A percentile compares a stretch with the other conserved stretches of the same genome.
These are phyloP conservation scores for Xestia sexstrigata DNA, from an alignment of 2,888 invertebrate species.

Conservation along the genomic window DNA sequence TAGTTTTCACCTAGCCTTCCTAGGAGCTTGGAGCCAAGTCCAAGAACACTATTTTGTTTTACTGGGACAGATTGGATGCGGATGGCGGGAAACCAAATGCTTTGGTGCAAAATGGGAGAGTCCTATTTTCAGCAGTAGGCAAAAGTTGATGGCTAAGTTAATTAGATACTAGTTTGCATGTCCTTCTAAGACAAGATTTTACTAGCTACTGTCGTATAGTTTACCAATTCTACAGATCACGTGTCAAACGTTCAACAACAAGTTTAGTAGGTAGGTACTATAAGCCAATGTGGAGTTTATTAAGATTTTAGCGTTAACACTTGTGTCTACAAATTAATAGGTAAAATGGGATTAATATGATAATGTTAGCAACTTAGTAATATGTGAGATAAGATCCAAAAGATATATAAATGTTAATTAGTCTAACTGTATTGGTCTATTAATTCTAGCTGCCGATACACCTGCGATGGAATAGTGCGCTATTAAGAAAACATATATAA, in stretches of 20 bases:
- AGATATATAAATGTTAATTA: conserved; percentile 58
- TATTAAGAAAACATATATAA: too few species aligned
- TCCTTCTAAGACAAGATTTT: background rate
- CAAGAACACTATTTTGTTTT: background rate
- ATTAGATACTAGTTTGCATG: background rate
- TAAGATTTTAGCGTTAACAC: conserved; percentile 48
- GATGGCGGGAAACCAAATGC: background rate
- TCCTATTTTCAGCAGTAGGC: background rate
- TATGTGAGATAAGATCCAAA: conserved; percentile 39
- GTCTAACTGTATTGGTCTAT: conserved; percentile 48
- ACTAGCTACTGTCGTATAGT: background rate
- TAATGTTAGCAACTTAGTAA: conserved; percentile 48
- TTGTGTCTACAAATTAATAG: conserved; percentile 43
- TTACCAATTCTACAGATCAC: conserved; percentile 19
- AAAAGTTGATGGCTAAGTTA: background rate
- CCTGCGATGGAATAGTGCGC: conserved; percentile 21
- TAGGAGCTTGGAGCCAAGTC: background rate
- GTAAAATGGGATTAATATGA: conserved; percentile 55
- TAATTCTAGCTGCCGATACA: conserved; percentile 39
- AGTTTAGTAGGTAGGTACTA: background rate
- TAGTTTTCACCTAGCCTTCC: background rate
- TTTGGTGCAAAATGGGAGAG: background rate
- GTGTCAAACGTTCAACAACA: conserved; percentile 38
- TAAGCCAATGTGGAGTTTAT: conserved; percentile 20
- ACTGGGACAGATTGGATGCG: background rate